phyloP scores from a whole-genome alignment of 2,113 vertebrate genomes.

The Scopus umbretta region DNA sequence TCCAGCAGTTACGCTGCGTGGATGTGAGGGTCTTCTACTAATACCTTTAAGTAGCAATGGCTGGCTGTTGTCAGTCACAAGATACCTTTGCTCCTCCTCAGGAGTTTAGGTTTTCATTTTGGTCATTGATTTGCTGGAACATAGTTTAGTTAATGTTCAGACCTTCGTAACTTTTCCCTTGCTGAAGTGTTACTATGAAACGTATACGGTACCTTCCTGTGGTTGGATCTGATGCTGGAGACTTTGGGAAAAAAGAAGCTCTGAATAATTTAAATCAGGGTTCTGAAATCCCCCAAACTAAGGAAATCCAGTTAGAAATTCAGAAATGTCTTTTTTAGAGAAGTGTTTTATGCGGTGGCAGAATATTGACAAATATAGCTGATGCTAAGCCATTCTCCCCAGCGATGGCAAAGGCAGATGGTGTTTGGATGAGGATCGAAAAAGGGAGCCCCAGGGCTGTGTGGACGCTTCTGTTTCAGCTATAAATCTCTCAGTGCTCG shows the following conservation, averaged over 20 bases:
- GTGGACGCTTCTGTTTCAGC: neutral
- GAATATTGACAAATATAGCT: neutral
- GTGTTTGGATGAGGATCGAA: neutral
- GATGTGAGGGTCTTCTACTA: neutral
- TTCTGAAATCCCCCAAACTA: neutral
- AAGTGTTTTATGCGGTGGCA: neutral
- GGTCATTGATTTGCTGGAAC: neutral
- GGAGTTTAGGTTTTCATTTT: neutral
- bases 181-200: neutral
- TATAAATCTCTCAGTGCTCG: neutral
- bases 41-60: neutral
- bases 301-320: neutral
- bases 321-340: neutral
- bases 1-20: neutral
- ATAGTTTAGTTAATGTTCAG: rapidly evolving
- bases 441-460: neutral
- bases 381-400: neutral
- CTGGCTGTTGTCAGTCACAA: rapidly evolving
- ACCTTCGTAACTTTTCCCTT: rapidly evolving
- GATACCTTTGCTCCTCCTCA: neutral
- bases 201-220: rapidly evolving
- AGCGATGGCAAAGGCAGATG: neutral
- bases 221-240: neutral
- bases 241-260: neutral
- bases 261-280: neutral